Percentiles rank a stretch among this genome's conserved stretches.
Conservation (phyloP, 1,140 invertebrate species). For the Drosophila nikananu region DNA sequence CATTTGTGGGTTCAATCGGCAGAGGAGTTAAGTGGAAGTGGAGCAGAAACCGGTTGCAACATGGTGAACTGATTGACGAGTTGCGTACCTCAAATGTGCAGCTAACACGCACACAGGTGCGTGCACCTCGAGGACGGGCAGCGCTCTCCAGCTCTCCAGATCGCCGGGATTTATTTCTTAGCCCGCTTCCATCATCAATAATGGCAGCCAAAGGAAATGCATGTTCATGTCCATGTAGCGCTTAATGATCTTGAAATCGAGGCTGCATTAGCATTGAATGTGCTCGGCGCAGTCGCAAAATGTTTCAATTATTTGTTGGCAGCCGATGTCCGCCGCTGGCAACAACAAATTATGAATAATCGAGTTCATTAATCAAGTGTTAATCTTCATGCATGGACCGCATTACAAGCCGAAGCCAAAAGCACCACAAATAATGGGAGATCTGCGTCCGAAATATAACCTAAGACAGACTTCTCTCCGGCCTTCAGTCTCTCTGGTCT, state of each 20-base stretch:
- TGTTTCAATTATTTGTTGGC: conserved; percentile 76
- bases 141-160: conserved; percentile 4
- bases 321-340: conserved; percentile 26
- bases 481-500: conserved; percentile 12
- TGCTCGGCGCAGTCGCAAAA: conserved; percentile 55
- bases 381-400: conserved; percentile 68
- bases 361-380: conserved; percentile 75
- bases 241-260: conserved; percentile 80
- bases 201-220: conserved; percentile 76
- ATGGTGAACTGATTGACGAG: conserved; percentile 80
- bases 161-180: conserved; percentile 22
- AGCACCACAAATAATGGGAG: conserved; percentile 35
- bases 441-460: conserved; percentile 32
- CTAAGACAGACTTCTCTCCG: conserved; percentile 37
- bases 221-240: conserved; percentile 75
- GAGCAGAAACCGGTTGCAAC: conserved; percentile 72
- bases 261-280: conserved; percentile 77
- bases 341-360: conserved; percentile 80
- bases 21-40: conserved; percentile 53
- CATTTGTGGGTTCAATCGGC: conserved; percentile 35
- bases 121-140: conserved; percentile 16
- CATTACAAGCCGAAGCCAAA: conserved; percentile 44
- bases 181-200: conserved; percentile 63
- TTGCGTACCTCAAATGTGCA: conserved; percentile 73
- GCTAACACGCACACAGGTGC: conserved; percentile 69